phyloP scores from a whole-genome alignment of 2,797 vertebrate genomes.

The Pampus argenteus region DNA sequence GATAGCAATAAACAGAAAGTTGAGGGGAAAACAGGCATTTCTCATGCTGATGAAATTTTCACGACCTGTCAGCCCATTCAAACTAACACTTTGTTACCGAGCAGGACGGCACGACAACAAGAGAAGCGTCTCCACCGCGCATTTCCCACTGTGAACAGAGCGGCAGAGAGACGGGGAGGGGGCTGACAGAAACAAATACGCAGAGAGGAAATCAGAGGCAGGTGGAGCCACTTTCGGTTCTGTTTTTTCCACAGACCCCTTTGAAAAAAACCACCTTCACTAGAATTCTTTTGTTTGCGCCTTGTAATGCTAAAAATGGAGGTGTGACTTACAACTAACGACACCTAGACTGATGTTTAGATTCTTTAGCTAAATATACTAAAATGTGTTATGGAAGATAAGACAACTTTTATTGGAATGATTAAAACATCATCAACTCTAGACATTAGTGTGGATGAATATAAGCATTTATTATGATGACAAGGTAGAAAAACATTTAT shows the following conservation, averaged over 20 bases:
- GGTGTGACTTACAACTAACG: not conserved
- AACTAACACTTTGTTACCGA: conserved; percentile 65
- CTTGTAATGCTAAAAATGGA: not conserved
- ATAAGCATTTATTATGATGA: not conserved
- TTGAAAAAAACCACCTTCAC: not conserved
- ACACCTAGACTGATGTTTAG: not conserved
- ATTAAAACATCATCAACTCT: not conserved
- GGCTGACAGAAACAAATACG: conserved; percentile 46
- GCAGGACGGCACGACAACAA: conserved; percentile 50
- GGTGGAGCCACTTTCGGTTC: not conserved
- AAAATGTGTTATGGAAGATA: no score
- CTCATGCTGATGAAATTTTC: conserved; percentile 78
- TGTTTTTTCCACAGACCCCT: not conserved
- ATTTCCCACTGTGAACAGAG: conserved; percentile 50
- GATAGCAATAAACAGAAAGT: conserved; percentile 79
- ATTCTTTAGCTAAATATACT: not conserved
- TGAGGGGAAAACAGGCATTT: conserved; percentile 75
- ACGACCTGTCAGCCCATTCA: conserved; percentile 71
- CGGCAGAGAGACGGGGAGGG: conserved; percentile 12
- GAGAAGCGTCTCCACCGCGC: conserved; percentile 31
- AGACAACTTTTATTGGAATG: not conserved
- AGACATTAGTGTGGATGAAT: not conserved
- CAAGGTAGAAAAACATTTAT: conserved; percentile 15
- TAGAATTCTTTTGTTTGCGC: not conserved
- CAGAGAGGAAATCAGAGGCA: conserved; percentile 20